Conservation (phyloP, 2,113 vertebrate genomes). For the Actenoides lindsayi region DNA sequence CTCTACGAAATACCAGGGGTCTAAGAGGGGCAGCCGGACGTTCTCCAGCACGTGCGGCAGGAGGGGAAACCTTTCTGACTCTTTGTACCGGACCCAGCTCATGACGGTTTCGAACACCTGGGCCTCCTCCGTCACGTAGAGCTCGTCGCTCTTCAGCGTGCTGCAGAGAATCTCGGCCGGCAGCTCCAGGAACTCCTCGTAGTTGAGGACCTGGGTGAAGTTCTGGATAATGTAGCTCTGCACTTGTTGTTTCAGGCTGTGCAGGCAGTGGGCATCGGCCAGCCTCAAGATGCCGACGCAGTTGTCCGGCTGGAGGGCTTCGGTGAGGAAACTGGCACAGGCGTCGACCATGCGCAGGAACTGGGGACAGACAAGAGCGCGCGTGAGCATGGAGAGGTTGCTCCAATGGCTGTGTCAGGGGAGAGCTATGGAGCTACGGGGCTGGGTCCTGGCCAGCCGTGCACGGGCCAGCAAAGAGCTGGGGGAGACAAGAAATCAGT, state of each 20-base stretch:
- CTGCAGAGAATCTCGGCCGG: constrained; percentile 80
- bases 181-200: constrained; percentile 89
- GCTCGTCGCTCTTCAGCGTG: constrained; percentile 86
- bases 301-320: constrained; percentile 89
- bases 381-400: background rate
- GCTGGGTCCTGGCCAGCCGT: background rate
- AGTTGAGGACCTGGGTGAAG: constrained; percentile 85
- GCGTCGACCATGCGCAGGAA: constrained; percentile 93
- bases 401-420: background rate
- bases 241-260: constrained; percentile 79
- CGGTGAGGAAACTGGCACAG: constrained; percentile 87
- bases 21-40: constrained; percentile 88
- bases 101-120: constrained; percentile 90
- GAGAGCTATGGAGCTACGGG: background rate
- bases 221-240: constrained; percentile 88
- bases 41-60: constrained; percentile 81
- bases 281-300: constrained; percentile 90
- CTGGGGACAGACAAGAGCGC: constrained; percentile 65
- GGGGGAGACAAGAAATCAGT: background rate
- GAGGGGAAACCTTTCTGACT: constrained; percentile 75
- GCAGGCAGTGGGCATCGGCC: constrained; percentile 87
- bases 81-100: constrained; percentile 85
- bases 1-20: constrained; percentile 94
- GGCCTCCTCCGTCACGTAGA: constrained; percentile 88
- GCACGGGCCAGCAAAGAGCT: background rate